These are phyloP conservation scores for Podocnemis expansa DNA, from an alignment of 2,113 vertebrate species.

Conservation along the genomic window DNA sequence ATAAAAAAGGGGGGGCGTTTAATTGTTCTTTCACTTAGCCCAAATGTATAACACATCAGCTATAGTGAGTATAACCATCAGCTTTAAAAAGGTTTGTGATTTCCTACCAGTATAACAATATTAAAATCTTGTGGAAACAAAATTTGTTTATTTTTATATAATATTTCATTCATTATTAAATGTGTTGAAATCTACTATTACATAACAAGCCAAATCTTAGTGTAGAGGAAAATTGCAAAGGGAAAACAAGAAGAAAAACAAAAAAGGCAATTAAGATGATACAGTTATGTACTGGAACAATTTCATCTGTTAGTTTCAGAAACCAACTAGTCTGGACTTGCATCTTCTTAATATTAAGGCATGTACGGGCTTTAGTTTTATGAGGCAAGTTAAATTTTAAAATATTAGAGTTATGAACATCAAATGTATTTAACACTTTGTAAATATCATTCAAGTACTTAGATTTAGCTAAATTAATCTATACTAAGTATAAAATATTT, in stretches of 20 bases:
- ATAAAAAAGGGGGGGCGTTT: not conserved
- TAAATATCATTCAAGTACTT: not conserved
- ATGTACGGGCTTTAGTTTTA: not conserved
- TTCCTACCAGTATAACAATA: not conserved
- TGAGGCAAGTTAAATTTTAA: not conserved
- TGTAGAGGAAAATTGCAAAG: not conserved
- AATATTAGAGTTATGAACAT: too few relatives aligned
- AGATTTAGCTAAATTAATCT: not conserved
- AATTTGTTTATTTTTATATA: not conserved
- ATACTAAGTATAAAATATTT: not conserved
- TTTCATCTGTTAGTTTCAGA: not conserved
- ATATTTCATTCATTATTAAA: not conserved
- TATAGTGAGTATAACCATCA: not conserved
- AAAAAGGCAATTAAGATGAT: not conserved
- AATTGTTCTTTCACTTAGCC: not conserved
- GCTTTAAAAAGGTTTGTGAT: not conserved
- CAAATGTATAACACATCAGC: too few relatives aligned
- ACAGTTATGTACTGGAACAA: not conserved
- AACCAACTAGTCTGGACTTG: not conserved
- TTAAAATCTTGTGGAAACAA: not conserved
- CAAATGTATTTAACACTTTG: not conserved
- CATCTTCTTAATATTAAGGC: not conserved
- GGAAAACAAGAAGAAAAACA: not conserved
- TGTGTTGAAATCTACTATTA: not conserved
- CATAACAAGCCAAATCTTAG: not conserved